phyloP scores from a whole-genome alignment of 2,888 invertebrate species.

The Drosophila merina region DNA sequence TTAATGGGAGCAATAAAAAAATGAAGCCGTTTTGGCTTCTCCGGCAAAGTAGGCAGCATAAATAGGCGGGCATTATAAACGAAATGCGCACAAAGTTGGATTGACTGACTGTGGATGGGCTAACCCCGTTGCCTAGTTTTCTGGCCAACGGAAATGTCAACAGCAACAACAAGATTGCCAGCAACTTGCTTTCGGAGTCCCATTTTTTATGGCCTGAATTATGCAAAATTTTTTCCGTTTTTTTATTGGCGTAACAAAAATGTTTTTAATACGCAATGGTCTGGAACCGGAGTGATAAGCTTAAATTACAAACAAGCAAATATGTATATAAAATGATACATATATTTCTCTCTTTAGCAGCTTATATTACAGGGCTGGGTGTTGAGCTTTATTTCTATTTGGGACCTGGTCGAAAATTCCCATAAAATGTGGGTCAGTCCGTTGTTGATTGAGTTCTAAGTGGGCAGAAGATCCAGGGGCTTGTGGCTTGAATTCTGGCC shows the following conservation, averaged over 20 bases:
- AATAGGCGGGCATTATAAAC: slow-evolving; percentile 69
- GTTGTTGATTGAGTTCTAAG: slow-evolving; percentile 69
- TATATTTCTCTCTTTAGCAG: slow-evolving; percentile 25
- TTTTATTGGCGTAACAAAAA: slow-evolving; percentile 78
- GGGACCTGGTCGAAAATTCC: slow-evolving; percentile 61
- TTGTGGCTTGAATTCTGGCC: slow-evolving; percentile 47
- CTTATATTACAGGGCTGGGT: slow-evolving; percentile 40
- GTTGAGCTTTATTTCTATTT: slow-evolving; percentile 53
- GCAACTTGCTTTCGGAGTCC: slow-evolving; percentile 42
- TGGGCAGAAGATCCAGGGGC: neutral
- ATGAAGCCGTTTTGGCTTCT: slow-evolving; percentile 46
- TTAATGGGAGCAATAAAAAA: slow-evolving; percentile 69
- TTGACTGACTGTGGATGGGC: slow-evolving; percentile 1
- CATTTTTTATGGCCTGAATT: slow-evolving; percentile 64
- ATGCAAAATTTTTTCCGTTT: slow-evolving; percentile 69
- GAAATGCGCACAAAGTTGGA: slow-evolving; percentile 49
- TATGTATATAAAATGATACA: neutral
- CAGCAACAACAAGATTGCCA: slow-evolving; percentile 54
- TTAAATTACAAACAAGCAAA: slow-evolving; percentile 52
- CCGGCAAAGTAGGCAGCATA: slow-evolving; percentile 46
- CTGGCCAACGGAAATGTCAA: slow-evolving; percentile 62
- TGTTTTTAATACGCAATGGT: slow-evolving; percentile 79
- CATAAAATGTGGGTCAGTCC: slow-evolving; percentile 70
- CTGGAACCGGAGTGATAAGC: slow-evolving; percentile 78
- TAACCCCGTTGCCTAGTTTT: slow-evolving; percentile 74